Base-by-base conservation (phyloP, 92 coral and sea anemone genomes). In the Parazoanthus darwini region DNA sequence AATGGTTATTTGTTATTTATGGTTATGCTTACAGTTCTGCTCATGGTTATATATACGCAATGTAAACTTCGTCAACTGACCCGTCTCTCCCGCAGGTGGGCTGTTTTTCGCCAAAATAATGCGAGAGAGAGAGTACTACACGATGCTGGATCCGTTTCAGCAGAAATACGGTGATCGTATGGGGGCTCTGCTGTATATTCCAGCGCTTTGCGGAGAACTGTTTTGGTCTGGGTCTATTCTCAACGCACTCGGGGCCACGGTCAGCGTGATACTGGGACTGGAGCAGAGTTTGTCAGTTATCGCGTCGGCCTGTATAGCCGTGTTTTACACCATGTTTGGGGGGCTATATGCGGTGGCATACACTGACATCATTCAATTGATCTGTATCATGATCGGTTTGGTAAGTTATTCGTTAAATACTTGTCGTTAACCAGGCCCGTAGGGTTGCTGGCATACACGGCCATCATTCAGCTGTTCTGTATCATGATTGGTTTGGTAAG, bases 221-320 rank as follows among this genome's bases (percentile, higher is more conserved):
- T 90, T 90, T 43, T 90, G 92, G 92, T 90, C 92, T 8, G 92
- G 89, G 3, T 88, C 92, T 48, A 90, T 90, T 39, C 90, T 90
- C 13, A 67, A 84, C 65, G 92, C 92, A 1, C 89, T 90, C 8
- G 92, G 92, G 6, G 92, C 92, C 48, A 86, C 92, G 0, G 88
- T 90, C 77, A 86, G 89, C 37, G 92, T 90, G 18, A 88, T 90
- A 73, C 85, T 90, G 13, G 90, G 88, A 15, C 58, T 90, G 36
- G 92, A 80, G 43, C 86, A 86, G 25, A 86, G 89, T 18, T 80
- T 85, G 50, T 84, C 92, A 8, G 79, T 90, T 37, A 90, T 75
- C 33, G 89, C 86, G 23, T 90, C 92, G 22, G 92, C 89, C 29
- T 85, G 89, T 18, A 90, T 90, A 29, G 92, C 92, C 0, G 87